Evolutionary conservation across 2,113 vertebrate species (phyloP).

Genomic region (Caloenas nicobarica): DNA sequence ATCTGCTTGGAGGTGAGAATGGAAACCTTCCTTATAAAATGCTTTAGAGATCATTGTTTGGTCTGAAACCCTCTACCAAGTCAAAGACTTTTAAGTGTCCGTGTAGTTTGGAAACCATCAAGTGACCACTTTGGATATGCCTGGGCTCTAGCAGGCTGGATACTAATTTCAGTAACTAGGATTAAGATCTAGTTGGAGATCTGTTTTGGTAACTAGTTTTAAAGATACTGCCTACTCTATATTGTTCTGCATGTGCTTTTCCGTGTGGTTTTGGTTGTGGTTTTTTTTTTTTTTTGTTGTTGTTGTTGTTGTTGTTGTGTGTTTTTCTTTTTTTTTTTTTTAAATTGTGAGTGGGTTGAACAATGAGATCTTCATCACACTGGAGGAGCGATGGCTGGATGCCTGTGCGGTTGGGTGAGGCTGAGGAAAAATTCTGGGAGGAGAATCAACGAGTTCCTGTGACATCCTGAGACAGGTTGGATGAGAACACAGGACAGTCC

Average conservation of each 20-base stretch:
- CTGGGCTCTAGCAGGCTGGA: background rate
- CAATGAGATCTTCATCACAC: accelerated
- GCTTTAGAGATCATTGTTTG: background rate
- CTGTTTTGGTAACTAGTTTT: background rate
- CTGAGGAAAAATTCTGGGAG: background rate
- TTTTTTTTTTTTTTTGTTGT: background rate
- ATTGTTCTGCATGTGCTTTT: background rate
- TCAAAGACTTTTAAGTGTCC: background rate
- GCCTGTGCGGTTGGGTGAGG: background rate
- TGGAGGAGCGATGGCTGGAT: background rate
- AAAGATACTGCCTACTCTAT: background rate
- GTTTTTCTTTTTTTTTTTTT: too few relatives aligned
- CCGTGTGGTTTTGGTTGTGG: background rate
- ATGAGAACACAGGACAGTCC: background rate
- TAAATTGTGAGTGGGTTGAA: background rate
- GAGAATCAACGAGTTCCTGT: background rate
- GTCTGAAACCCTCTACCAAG: background rate
- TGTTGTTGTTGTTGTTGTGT: too few relatives aligned
- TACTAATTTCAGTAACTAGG: background rate
- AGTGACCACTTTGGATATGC: background rate
- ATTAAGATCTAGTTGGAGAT: background rate
- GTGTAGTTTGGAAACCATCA: background rate
- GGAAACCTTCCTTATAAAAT: background rate
- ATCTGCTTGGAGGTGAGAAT: background rate
- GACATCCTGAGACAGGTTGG: background rate